Evolutionary conservation across 2,113 vertebrate species (phyloP), one percentile per base, ranked within the genome.

Genomic region (rat (Rattus norvegicus)): DNA sequence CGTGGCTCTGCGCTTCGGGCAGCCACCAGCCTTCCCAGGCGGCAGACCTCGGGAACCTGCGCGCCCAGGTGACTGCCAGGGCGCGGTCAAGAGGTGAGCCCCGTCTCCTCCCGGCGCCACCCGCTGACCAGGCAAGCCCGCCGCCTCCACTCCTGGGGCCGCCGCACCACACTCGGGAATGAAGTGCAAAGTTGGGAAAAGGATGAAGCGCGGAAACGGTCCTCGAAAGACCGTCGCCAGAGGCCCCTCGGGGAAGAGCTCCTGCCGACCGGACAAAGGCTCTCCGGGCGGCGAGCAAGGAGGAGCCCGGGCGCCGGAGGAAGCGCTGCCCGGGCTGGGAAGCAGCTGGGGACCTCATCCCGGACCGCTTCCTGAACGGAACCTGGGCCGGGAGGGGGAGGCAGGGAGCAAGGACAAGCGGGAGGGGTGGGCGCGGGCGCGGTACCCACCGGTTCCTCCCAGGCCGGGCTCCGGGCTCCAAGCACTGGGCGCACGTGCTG

Each of bases 381-480:
- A 81, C 93, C 87, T 49, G 95, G 87, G 28, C 63, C 89, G 88
- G 49, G 73, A 85, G 95, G 49, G 65, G 84, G 90, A 70, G 30
- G 54, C 36, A 19, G 84, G 49, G 67, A 81, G 95, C 43, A 91
- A 47, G 69, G 10, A 93, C 86, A n/a, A 65, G 83, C 33, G 47
- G 88, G 88, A 75, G 47, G 83, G 84, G 95, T 61, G 96, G 83
- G 94, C 94, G 97, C 92, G 96, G 77, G 95, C 96, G 98, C 98
- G 67, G 97, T 96, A 98, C 98, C 98, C 98, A 99, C 98, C 98
- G 98, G 98, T 94, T 99, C 98, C 95, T 98, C 98, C 99, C 99
- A 99, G 97, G 98, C 99, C 77, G 99, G 99, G 98, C 99, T 99
- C 96, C 99, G 99, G 97, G 97, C 98, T 97, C 99, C 97, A 56